Base-by-base conservation (phyloP, 1,140 invertebrate genomes). In the Bombus impatiens region DNA sequence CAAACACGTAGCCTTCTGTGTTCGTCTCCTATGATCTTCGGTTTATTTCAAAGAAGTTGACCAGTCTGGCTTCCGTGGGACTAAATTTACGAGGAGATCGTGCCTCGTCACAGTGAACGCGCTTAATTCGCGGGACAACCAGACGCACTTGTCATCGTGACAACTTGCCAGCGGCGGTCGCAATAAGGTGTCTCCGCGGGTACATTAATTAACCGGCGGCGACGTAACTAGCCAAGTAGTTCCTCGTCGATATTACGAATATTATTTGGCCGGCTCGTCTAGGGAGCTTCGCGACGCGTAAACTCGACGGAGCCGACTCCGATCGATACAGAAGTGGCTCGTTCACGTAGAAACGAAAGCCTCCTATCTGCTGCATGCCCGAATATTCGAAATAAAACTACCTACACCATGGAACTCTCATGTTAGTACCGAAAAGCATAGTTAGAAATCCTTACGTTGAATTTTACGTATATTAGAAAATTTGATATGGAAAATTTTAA, bases 111-210 rank as follows among this genome's bases (percentile, higher is more conserved):
- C 44, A 25, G 47, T 22, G 44, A 35, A 44, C 44, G 37, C 37
- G 32, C 37, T 78, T 78, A 78, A 78, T 78, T 78, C 76, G 76
- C 37, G 44, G 42, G 44, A 22, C 32, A 57, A 53, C 32, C 77
- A 79, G 77, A 67, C 77, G 77, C 40, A 44, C 77, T 42, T 32
- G 77, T 79, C 77, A 67, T 22, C 15, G 67, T 47, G 78, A 80
- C 78, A 80, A 47, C 44, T 80, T 79, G 78, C 78, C 78, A 68
- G 40, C 35, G 65, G 65, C 32, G 22, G 59, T 25, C 47, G 67
- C 75, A 84, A 84, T 84, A 84, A 84, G 82, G 75, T 57, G 75
- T 84, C 74, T 84, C 82, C 75, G 44, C 47, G 74, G 82, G 65
- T 53, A 75, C 74, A 78, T 78, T 78, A 84, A 84, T 84, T 84